phyloP scores from a whole-genome alignment of 2,888 invertebrate genomes.

The Cetonia aurata region DNA sequence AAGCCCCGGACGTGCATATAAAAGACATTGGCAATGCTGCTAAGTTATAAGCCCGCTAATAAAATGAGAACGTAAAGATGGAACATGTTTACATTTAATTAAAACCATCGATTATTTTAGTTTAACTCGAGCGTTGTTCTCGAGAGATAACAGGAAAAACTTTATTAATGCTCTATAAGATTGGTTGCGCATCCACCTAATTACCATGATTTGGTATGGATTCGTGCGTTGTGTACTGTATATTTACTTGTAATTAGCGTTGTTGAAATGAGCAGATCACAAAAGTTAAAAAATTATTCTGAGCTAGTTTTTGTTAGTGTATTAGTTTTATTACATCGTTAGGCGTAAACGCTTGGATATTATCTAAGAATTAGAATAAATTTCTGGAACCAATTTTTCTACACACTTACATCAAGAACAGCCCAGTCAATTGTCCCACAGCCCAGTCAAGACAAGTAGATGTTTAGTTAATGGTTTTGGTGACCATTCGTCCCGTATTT shows the following conservation, averaged over 20 bases:
- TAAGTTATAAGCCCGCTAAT: constrained; percentile 38
- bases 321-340: too few relatives aligned
- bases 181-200: constrained; percentile 23
- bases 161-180: constrained; percentile 31
- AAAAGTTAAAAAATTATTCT: too few relatives aligned
- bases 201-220: constrained; percentile 31
- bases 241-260: constrained; percentile 14
- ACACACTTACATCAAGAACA: too few relatives aligned
- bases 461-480: too few relatives aligned
- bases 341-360: too few relatives aligned
- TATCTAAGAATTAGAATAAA: too few relatives aligned
- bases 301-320: too few relatives aligned
- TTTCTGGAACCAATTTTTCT: too few relatives aligned
- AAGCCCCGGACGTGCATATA: constrained; percentile 28
- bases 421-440: too few relatives aligned
- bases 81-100: constrained; percentile 41
- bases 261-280: constrained; percentile 4
- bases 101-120: constrained; percentile 38
- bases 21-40: constrained; percentile 27
- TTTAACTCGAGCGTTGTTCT: constrained; percentile 31
- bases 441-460: too few relatives aligned
- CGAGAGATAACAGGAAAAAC: constrained; percentile 32
- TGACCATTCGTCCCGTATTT: too few relatives aligned
- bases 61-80: constrained; percentile 33
- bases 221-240: not conserved